Base-by-base conservation (phyloP, 1,140 invertebrate genomes). In the Ridgeia piscesae region DNA sequence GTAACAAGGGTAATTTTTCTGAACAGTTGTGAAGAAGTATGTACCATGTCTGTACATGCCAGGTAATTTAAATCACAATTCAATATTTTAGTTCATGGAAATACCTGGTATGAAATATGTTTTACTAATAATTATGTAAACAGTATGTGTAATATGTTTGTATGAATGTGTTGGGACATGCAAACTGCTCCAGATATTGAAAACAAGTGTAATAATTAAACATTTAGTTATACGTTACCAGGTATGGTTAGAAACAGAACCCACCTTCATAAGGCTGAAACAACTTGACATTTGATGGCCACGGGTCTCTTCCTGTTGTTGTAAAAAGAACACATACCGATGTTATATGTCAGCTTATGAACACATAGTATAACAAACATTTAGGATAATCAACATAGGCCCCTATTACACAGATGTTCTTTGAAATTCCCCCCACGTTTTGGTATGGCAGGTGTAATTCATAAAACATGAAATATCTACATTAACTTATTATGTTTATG, bases 281-380 rank as follows among this genome's bases (percentile, higher is more conserved):
- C 34, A 99, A 95, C 94, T 97, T 97, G 0, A 98, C 98, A 96
- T 98, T 97, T 93, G 98, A 97, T 27, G 98, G 98, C 98, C 98
- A 99, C 93, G 97, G 97, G 95, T 98, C 98, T 95, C 97, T 95
- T 31, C 96, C 97, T 97, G 93, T 89, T 96, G 58, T 77, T 77
- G 17, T 31, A 77, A 77, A 31, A 21, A 21, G 2, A 21, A 77
- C 58, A 77, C 4, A 77, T 77, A 27, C 58, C 58, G 27, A 89
- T 14, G 31, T 89, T 42, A 42, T 11, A 42, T 42, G 42, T 77
- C 58, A 77, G 27, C 27, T 77, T 77, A 31, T 77, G 58, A 77
- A 77, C 58, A 77, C 17, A 21, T 77, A 0, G 27, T 31, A 77
- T 77, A 42, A 42, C 4, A 11, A 6, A 4, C 42, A 6, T 42